Evolutionary conservation across 2,113 vertebrate genomes (phyloP).

Genomic region (Pantherophis guttatus): DNA sequence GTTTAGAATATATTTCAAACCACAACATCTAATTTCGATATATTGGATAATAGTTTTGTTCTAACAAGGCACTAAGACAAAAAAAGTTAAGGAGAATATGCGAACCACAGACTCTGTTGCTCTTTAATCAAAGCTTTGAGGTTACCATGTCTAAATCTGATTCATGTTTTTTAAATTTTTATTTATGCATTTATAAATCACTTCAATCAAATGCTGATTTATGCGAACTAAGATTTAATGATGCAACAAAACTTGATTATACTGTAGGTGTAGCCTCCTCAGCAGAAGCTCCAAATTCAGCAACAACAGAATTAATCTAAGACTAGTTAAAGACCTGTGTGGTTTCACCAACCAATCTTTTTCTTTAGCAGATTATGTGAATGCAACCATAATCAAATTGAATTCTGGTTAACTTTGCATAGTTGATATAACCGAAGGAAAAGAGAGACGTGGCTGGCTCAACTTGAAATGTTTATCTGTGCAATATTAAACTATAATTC

Average conservation of each 20-base stretch:
- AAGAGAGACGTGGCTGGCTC: neutral
- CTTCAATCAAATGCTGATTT: neutral
- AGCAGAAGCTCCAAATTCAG: neutral
- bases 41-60: neutral
- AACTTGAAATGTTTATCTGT: neutral
- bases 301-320: neutral
- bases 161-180: neutral
- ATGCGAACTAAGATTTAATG: neutral
- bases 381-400: neutral
- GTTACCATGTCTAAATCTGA: neutral
- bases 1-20: neutral
- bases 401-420: neutral
- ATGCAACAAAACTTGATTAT: neutral
- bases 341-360: neutral
- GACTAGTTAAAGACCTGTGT: neutral
- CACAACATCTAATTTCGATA: neutral
- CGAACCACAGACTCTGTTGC: neutral
- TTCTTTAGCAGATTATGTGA: neutral
- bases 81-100: neutral
- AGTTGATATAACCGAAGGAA: neutral
- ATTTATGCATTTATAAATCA: neutral
- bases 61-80: neutral
- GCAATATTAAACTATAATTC: neutral
- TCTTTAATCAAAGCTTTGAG: neutral
- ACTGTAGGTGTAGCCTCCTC: neutral